phyloP scores from a whole-genome alignment of 2,797 vertebrate species.

The Rhynchotus rufescens region DNA sequence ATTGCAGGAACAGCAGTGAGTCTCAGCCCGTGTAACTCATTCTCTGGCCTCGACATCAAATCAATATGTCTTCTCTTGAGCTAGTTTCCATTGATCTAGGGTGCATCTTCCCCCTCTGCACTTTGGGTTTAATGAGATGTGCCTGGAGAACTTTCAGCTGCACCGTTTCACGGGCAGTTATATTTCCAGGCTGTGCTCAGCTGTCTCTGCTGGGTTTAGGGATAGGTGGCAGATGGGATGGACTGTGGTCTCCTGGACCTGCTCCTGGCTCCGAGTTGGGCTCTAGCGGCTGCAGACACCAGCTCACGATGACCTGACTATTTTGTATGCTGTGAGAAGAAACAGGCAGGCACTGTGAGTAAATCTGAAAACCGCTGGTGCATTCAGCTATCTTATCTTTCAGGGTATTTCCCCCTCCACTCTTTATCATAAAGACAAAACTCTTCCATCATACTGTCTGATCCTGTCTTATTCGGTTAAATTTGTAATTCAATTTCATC shows the following conservation, averaged over 20 bases:
- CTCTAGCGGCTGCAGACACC: background rate
- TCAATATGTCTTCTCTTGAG: background rate
- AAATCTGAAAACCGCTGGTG: background rate
- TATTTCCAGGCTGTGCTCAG: background rate
- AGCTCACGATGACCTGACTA: background rate
- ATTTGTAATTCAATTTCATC: slow-evolving; percentile 62
- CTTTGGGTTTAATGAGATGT: background rate
- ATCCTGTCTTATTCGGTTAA: slow-evolving; percentile 63
- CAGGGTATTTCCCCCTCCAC: background rate
- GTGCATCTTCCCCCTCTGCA: background rate
- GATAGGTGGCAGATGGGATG: background rate
- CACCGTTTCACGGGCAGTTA: background rate
- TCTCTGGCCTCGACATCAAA: background rate
- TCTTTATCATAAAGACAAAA: slow-evolving; percentile 29
- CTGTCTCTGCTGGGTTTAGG: background rate
- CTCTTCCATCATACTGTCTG: slow-evolving; percentile 60
- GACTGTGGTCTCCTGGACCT: background rate
- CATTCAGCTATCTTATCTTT: background rate
- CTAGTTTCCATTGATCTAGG: background rate
- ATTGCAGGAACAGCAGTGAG: background rate
- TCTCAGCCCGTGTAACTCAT: background rate
- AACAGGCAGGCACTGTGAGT: background rate
- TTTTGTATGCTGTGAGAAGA: background rate
- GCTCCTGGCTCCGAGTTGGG: background rate
- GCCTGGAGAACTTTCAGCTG: background rate